phyloP scores from a whole-genome alignment of 2,888 invertebrate species.

The Pammene fasciana region DNA sequence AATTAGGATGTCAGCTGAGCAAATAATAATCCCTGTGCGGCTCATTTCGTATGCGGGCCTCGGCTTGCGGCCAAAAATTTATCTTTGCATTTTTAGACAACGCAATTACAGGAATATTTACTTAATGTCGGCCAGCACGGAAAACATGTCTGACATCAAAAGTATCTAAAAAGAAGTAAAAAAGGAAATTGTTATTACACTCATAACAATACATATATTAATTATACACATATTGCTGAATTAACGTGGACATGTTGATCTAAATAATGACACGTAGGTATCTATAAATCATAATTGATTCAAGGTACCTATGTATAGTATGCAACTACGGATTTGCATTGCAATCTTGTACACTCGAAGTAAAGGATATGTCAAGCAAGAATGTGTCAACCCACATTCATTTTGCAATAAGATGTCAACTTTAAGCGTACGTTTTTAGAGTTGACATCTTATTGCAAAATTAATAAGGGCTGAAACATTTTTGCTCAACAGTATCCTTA shows the following conservation, averaged over 20 bases:
- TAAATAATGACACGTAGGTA: too few species aligned
- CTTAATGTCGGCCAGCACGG: constrained; percentile 62
- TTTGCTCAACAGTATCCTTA: constrained; percentile 21
- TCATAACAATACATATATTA: too few species aligned
- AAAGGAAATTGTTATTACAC: constrained; percentile 2
- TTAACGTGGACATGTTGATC: too few species aligned
- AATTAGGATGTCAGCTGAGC: constrained; percentile 78
- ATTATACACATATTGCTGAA: too few species aligned
- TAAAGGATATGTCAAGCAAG: too few species aligned
- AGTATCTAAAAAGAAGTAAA: constrained; percentile 20
- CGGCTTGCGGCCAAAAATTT: constrained; percentile 66
- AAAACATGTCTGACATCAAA: constrained; percentile 57
- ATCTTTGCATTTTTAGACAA: constrained; percentile 72
- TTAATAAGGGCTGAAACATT: too few species aligned
- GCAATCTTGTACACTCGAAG: constrained; percentile 31
- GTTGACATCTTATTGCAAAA: too few species aligned
- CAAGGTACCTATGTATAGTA: too few species aligned
- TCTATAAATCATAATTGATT: too few species aligned
- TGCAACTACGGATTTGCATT: constrained; percentile 21
- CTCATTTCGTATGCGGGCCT: constrained; percentile 75
- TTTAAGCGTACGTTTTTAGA: too few species aligned
- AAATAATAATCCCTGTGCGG: constrained; percentile 75
- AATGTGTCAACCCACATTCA: too few species aligned
- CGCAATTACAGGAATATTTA: constrained; percentile 78
- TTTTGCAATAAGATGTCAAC: too few species aligned